phyloP scores from a whole-genome alignment of 2,113 vertebrate species.

The Nothocercus julius region DNA sequence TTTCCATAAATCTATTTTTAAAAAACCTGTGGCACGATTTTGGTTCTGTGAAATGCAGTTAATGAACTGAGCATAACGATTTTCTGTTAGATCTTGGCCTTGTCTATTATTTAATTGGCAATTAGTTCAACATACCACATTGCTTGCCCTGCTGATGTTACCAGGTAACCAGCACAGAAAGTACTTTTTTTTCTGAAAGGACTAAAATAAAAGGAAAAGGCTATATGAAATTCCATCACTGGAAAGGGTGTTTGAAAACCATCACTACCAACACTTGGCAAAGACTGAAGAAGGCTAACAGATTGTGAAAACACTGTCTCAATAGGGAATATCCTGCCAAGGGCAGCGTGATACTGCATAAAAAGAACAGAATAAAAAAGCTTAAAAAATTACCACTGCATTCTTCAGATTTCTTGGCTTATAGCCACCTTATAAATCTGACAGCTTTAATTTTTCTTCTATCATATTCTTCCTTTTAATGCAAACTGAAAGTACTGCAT shows the following conservation, averaged over 20 bases:
- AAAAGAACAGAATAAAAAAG: neutral
- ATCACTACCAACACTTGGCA: neutral
- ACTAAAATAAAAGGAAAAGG: slow-evolving; percentile 1
- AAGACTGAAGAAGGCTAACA: neutral
- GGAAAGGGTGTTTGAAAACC: neutral
- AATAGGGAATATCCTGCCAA: slow-evolving; percentile 18
- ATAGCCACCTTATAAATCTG: neutral
- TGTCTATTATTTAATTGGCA: slow-evolving; percentile 46
- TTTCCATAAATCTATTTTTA: neutral
- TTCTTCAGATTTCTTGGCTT: slow-evolving; percentile 13
- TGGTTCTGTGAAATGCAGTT: slow-evolving; percentile 23
- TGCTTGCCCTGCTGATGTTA: slow-evolving; percentile 7
- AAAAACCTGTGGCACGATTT: neutral
- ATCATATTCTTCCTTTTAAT: neutral
- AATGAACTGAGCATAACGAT: slow-evolving; percentile 54
- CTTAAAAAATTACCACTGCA: neutral
- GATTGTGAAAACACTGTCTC: neutral
- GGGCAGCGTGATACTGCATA: neutral
- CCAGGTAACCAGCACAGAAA: slow-evolving; percentile 18
- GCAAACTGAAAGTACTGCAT: neutral
- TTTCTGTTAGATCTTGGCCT: slow-evolving; percentile 50
- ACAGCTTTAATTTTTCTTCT: neutral
- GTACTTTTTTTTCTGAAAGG: slow-evolving; percentile 13
- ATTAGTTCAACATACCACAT: slow-evolving; percentile 43
- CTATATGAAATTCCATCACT: slow-evolving; percentile 40